These are phyloP conservation scores for Aleiodes alternator DNA, from an alignment of 2,888 invertebrate genomes.

Conservation along the genomic window DNA sequence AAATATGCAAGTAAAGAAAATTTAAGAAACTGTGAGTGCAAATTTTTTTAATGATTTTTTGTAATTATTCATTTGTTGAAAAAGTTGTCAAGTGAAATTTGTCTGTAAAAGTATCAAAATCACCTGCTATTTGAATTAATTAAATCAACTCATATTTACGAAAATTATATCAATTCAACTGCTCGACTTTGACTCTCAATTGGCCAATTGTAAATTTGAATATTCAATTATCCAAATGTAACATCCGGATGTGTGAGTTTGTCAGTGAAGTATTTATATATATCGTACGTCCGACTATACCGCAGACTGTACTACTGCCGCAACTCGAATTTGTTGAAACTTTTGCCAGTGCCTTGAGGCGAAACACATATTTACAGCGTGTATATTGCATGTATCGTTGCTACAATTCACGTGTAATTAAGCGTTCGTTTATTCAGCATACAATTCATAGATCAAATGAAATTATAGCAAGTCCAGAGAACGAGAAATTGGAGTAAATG, in stretches of 20 bases:
- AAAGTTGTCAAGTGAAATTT: no score
- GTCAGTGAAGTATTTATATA: slow-evolving; percentile 16
- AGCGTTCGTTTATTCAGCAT: slow-evolving; percentile 22
- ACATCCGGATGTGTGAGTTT: slow-evolving; percentile 6
- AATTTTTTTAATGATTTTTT: background rate
- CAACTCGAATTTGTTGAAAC: slow-evolving; percentile 29
- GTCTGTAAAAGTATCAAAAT: no score
- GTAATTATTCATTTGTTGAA: no score
- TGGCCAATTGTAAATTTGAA: background rate
- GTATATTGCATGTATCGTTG: slow-evolving; percentile 15
- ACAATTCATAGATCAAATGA: slow-evolving; percentile 19
- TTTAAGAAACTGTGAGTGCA: no score
- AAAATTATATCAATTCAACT: no score
- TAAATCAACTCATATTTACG: no score
- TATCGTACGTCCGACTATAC: slow-evolving; percentile 8
- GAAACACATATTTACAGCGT: slow-evolving; percentile 5
- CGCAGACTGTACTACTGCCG: slow-evolving; percentile 16
- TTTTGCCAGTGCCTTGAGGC: slow-evolving; percentile 3
- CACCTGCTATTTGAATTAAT: no score
- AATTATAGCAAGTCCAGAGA: slow-evolving; percentile 3
- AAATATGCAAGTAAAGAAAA: background rate
- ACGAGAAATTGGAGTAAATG: background rate
- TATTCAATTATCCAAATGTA: slow-evolving; percentile 18
- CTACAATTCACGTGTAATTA: slow-evolving; percentile 29
- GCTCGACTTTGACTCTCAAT: background rate